These are phyloP conservation scores for Cassiopea andromeda DNA, from an alignment of 30 jellyfish, hydroid and myxozoan genomes.

Conservation along the genomic window DNA sequence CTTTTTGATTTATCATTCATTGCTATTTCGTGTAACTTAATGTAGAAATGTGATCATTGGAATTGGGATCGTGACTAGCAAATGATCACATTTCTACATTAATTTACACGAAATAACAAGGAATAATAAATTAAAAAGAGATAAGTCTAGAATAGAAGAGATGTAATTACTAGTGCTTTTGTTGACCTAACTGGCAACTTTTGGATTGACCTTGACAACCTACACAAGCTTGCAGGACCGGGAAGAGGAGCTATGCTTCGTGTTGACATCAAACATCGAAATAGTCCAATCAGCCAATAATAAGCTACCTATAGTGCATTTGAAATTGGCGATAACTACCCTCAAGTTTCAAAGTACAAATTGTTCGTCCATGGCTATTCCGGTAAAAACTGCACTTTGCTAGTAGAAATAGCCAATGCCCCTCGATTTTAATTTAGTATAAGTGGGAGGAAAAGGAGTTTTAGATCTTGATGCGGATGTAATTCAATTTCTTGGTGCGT, in stretches of 20 bases:
- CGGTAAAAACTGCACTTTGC: background rate
- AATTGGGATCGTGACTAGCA: too few species aligned
- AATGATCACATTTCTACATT: too few species aligned
- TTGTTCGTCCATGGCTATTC: slow-evolving; percentile 22
- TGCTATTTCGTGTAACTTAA: background rate
- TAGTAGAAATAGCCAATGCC: too few species aligned
- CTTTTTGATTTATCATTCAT: background rate
- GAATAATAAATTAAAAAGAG: too few species aligned
- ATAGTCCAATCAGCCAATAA: slow-evolving; percentile 5
- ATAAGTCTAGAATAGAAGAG: slow-evolving; percentile 1
- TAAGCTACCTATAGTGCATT: slow-evolving; percentile 39
- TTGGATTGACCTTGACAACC: slow-evolving; percentile 52
- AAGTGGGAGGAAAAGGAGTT: too few species aligned
- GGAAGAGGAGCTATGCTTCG: slow-evolving; percentile 43
- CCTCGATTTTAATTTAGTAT: too few species aligned
- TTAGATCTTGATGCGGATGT: too few species aligned
- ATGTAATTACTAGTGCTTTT: slow-evolving; percentile 24
- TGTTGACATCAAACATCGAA: slow-evolving; percentile 48
- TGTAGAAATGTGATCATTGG: slow-evolving; percentile 10
- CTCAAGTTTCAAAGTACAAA: slow-evolving; percentile 14
- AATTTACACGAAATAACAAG: too few species aligned
- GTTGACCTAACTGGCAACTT: slow-evolving; percentile 20
- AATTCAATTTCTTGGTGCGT: too few species aligned
- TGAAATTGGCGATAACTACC: slow-evolving; percentile 50
- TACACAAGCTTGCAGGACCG: slow-evolving; percentile 49